Base-by-base conservation (phyloP, 2,888 invertebrate species). In the Branchinecta sandiegonensis region DNA sequence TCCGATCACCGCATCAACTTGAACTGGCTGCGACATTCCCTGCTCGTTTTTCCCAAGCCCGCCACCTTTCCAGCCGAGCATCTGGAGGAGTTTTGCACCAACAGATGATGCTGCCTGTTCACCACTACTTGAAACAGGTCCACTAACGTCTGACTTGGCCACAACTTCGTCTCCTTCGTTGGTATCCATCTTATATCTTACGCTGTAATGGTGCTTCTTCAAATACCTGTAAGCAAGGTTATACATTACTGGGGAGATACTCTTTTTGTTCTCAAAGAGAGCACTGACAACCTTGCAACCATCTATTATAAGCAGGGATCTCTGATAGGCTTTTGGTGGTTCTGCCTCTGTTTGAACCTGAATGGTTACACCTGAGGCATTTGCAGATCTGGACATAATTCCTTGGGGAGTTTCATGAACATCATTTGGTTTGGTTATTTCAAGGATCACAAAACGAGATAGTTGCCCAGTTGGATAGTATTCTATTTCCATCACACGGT, bases 171-270 rank as follows among this genome's bases (percentile, higher is more conserved):
- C 63, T 17, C n/a, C 23, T 23, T 56, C 63, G 23, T n/a, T 56
- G n/a, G 12, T 56, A 56, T 56, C 63, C 23, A 56, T 23, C 63
- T 56, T 56, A 56, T 56, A 56, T 56, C 63, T n/a, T 56, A 56
- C 63, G 2, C 14, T 56, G 10, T 10, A 56, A 8, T 56, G 63
- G 23, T 56, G 23, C 23, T 56, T 56, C 63, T 56, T 56, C 23
- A 56, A 56, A 23, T 56, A 56, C 23, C 63, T 56, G 63, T 56
- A 56, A 17, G 23, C 63, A 56, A 8, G 23, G 23, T 56, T 23
- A 56, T 56, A 56, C 23, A 23, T 10, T 56, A 56, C 2, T 10
- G 9, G 8, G 8, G 10, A 8, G 23, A 56, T n/a, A 56, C 10
- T 56, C n/a, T n/a, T 8, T 56, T 23, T 56, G 63, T 56, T 56